These are phyloP conservation scores for Amblyraja radiata DNA, from an alignment of 2,797 vertebrate genomes.

Conservation along the genomic window DNA sequence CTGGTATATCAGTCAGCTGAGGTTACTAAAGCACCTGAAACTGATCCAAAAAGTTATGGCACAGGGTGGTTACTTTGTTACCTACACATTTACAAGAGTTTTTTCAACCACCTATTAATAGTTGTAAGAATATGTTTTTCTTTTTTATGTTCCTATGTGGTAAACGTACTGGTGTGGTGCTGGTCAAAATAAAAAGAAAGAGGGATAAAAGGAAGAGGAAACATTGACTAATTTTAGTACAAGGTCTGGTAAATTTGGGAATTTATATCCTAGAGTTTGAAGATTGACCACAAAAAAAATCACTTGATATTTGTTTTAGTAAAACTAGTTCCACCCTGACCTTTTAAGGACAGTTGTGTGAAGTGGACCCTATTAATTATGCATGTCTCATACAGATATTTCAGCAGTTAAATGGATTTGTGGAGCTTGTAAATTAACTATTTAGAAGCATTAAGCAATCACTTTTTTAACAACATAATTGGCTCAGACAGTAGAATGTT, in stretches of 20 bases:
- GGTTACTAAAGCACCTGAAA: not conserved
- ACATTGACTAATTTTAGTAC: not conserved
- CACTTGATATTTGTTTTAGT: not conserved
- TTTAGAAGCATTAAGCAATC: not conserved
- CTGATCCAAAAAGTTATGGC: not conserved
- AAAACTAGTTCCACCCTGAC: not conserved
- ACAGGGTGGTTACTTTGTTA: no score
- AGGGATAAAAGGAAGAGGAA: not conserved
- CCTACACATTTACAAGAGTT: not conserved
- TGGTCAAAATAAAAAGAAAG: not conserved
- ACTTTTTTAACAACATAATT: not conserved
- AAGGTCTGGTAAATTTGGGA: not conserved
- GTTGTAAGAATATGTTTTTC: not conserved
- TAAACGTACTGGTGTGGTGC: no score
- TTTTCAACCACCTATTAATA: not conserved
- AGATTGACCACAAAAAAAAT: not conserved
- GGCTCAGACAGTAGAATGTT: not conserved
- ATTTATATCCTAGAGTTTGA: not conserved
- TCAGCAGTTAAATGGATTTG: not conserved
- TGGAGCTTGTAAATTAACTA: not conserved
- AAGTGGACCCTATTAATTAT: not conserved
- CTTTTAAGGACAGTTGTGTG: not conserved
- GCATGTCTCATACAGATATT: not conserved
- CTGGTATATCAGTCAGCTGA: not conserved
- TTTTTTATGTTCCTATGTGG: not conserved